A percentile compares a stretch with the other conserved stretches of the same genome.
Evolutionary conservation across 2,888 invertebrate species (phyloP).

Genomic region (Eupithecia subumbrata): DNA sequence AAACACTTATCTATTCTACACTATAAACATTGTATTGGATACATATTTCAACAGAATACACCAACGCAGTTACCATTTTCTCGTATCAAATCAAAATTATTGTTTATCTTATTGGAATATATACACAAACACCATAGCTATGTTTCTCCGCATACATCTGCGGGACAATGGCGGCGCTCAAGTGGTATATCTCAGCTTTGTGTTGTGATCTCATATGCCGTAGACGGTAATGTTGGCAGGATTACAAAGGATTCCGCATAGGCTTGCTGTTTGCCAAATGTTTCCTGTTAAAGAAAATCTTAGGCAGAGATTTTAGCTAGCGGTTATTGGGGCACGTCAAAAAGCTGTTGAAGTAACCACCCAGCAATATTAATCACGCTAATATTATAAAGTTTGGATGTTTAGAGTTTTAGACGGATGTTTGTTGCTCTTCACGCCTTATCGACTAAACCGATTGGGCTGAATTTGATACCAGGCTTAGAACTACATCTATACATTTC

Average conservation of each 20-base stretch:
- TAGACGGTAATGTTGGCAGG: constrained; percentile 42
- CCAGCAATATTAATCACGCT: not conserved
- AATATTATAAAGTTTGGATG: no score
- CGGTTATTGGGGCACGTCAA: not conserved
- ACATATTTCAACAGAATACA: no score
- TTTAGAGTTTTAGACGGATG: no score
- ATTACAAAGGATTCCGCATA: constrained; percentile 36
- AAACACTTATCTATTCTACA: no score
- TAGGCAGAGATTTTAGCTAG: not conserved
- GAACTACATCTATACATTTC: no score
- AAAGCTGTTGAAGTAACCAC: not conserved
- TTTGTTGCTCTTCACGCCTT: no score
- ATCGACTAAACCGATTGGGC: no score
- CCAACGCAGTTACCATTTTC: not conserved
- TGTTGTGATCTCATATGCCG: constrained; percentile 45
- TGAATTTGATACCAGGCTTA: no score
- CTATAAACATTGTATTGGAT: no score
- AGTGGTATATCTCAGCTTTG: constrained; percentile 72
- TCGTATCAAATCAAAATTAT: not conserved
- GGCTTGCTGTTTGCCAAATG: constrained; percentile 23
- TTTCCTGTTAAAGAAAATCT: constrained; percentile 1
- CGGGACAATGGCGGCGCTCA: constrained; percentile 68
- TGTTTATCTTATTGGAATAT: not conserved
- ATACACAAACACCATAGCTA: not conserved
- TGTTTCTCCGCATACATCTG: constrained; percentile 57